phyloP scores from a whole-genome alignment of 2,888 invertebrate species.

The Camponotus fellah region DNA sequence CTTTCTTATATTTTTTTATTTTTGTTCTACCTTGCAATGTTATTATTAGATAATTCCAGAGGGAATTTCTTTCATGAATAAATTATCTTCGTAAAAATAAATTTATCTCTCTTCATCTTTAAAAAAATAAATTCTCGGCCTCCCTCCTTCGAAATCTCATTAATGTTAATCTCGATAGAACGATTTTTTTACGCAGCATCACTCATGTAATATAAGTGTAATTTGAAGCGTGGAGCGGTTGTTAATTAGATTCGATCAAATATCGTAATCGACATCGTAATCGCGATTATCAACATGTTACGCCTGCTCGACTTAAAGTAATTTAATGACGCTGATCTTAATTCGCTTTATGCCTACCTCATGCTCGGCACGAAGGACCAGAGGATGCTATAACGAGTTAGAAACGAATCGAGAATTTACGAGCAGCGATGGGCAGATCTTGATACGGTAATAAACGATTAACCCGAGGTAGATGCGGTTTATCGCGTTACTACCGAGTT shows the following conservation, averaged over 20 bases:
- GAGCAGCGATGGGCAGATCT: conserved; percentile 20
- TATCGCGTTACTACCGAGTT: conserved; percentile 5
- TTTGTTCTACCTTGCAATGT: no score
- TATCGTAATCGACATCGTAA: conserved; percentile 6
- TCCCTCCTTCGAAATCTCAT: neutral
- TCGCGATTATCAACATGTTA: conserved; percentile 26
- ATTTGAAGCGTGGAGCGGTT: neutral
- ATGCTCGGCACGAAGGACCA: neutral
- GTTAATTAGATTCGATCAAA: conserved; percentile 26
- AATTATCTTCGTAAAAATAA: no score
- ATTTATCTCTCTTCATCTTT: no score
- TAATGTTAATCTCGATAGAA: neutral
- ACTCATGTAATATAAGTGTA: neutral
- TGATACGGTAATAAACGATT: conserved; percentile 47
- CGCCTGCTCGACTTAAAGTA: neutral
- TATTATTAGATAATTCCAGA: no score
- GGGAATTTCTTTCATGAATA: no score
- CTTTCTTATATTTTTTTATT: no score
- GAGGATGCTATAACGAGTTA: conserved; percentile 22
- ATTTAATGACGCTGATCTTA: conserved; percentile 35
- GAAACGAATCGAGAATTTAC: conserved; percentile 42
- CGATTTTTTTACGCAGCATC: neutral
- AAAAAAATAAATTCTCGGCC: neutral
- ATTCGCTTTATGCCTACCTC: conserved; percentile 25
- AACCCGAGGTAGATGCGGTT: conserved; percentile 22